Evolutionary conservation across 2,888 invertebrate species (phyloP).

Genomic region (Miltochrista miniata): DNA sequence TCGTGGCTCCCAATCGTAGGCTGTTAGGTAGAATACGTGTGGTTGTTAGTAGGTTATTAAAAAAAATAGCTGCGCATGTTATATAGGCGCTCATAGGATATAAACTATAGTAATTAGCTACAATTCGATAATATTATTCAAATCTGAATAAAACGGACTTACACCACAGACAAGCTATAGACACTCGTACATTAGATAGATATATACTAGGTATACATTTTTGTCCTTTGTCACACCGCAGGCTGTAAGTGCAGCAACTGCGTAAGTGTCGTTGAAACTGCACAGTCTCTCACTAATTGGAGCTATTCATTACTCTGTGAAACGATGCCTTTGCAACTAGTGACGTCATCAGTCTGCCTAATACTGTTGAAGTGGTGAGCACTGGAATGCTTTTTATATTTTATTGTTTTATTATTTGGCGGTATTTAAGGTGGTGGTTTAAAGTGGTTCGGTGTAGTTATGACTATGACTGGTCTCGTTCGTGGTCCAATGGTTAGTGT

Average conservation of each 20-base stretch:
- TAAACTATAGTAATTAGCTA: too few relatives aligned
- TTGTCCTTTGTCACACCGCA: conserved; percentile 26
- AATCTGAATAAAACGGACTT: background rate
- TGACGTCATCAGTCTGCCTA: conserved; percentile 14
- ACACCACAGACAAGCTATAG: conserved; percentile 1
- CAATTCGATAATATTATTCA: background rate
- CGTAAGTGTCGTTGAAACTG: conserved; percentile 35
- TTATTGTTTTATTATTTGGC: background rate
- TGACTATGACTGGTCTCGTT: too few relatives aligned
- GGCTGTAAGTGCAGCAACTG: conserved; percentile 26
- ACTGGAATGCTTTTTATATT: conserved; percentile 18
- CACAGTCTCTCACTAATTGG: conserved; percentile 47
- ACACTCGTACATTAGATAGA: background rate
- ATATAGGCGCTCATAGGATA: too few relatives aligned
- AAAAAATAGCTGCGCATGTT: too few relatives aligned
- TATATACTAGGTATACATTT: conserved; percentile 28
- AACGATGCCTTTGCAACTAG: conserved; percentile 30
- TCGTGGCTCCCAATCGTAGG: too few relatives aligned
- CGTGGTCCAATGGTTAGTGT: too few relatives aligned
- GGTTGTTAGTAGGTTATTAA: too few relatives aligned
- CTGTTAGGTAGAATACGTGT: too few relatives aligned
- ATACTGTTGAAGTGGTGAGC: conserved; percentile 19
- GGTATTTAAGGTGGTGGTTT: background rate
- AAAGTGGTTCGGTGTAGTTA: too few relatives aligned
- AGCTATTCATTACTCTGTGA: conserved; percentile 44